Evolutionary conservation across 2,113 vertebrate species (phyloP).

Genomic region (Macheiramphus alcinus): DNA sequence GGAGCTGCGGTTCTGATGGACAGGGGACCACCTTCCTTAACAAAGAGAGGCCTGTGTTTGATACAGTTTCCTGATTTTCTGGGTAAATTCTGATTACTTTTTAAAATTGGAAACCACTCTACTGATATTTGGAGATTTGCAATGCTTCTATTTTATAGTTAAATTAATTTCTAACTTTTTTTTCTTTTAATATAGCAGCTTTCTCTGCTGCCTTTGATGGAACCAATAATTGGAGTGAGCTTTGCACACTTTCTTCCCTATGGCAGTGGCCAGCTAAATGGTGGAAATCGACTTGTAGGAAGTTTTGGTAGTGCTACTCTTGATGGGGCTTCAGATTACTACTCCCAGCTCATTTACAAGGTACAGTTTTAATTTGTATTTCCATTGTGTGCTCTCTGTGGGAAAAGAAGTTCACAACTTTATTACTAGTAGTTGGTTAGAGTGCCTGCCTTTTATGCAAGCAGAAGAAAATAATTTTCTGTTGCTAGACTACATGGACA

Average conservation of each 20-base stretch:
- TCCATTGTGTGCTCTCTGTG: background rate
- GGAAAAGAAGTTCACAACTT: background rate
- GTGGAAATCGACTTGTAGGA: conserved; percentile 86
- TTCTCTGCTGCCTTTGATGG: conserved; percentile 92
- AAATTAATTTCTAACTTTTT: conserved; percentile 25
- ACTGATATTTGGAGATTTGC: background rate
- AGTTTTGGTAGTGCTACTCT: conserved; percentile 90
- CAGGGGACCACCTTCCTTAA: background rate
- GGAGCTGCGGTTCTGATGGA: background rate
- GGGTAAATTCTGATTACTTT: background rate
- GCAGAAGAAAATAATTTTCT: background rate
- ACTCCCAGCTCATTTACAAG: conserved; percentile 95
- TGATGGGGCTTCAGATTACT: conserved; percentile 93
- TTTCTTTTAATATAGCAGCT: conserved; percentile 79
- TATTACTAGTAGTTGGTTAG: background rate
- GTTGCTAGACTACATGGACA: background rate
- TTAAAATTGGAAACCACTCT: background rate
- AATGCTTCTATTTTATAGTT: background rate
- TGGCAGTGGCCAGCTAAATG: conserved; percentile 85
- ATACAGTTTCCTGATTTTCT: background rate
- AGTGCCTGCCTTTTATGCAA: background rate
- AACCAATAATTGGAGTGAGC: conserved; percentile 90
- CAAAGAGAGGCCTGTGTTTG: background rate
- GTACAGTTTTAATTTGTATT: conserved; percentile 49
- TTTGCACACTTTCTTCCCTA: conserved; percentile 92